Percentiles rank a stretch among this genome's conserved stretches.
These are phyloP conservation scores for Myotis planiceps DNA, from an alignment of 2,797 vertebrate genomes.

Conservation along the genomic window DNA sequence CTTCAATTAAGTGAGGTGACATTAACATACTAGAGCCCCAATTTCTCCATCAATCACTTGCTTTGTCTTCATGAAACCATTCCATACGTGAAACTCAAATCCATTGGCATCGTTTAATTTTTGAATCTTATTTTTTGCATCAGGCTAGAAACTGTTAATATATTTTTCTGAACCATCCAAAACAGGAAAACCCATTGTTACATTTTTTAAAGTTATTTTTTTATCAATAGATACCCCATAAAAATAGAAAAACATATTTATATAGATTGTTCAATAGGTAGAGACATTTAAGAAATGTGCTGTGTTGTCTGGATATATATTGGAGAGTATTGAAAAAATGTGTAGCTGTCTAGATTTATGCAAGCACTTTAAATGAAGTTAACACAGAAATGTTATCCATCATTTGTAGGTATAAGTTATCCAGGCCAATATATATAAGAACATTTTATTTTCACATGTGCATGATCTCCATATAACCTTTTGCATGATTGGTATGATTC, in stretches of 20 bases:
- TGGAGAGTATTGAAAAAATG: neutral
- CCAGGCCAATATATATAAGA: neutral
- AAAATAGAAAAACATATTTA: neutral
- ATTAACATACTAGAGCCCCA: neutral
- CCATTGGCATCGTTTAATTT: neutral
- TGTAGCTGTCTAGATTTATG: neutral
- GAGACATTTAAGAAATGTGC: neutral
- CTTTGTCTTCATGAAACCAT: neutral
- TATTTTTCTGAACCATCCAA: neutral
- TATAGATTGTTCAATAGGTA: neutral
- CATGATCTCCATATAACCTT: neutral
- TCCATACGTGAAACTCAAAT: slow-evolving; percentile 33
- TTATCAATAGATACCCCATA: neutral
- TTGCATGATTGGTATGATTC: neutral
- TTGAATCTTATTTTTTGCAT: neutral
- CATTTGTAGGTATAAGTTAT: neutral
- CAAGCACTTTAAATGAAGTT: neutral
- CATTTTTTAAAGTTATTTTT: slow-evolving; percentile 15
- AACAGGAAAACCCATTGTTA: neutral
- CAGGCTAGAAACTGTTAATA: neutral
- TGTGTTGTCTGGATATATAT: neutral
- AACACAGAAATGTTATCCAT: neutral
- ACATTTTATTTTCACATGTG: neutral
- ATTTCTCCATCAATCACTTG: slow-evolving; percentile 39
- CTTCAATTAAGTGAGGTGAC: slow-evolving; percentile 38